Evolutionary conservation across 2,888 invertebrate species (phyloP), one percentile per base, ranked within the genome.

Genomic region (Drosophila maculinotata): DNA sequence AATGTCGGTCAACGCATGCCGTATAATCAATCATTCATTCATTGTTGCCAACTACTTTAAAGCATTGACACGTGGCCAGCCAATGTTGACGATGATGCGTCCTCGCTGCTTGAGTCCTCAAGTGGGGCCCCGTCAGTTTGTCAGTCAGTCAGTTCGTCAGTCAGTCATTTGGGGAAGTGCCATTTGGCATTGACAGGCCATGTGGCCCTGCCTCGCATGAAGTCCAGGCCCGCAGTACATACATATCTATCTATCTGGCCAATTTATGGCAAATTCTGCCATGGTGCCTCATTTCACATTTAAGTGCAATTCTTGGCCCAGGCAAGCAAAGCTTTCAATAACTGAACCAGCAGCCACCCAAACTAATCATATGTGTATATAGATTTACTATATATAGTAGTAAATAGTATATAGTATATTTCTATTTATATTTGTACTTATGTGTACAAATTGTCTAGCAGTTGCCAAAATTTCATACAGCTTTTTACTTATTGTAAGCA

Each of bases 1-100:
- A 33, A 52, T 57, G 41, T 44, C 31, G 57, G 56, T 31, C 45
- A 53, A 36, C 30, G 35, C 30, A 28, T 33, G 51, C 8, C 41
- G 12, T 38, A 54, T 79, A 83, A 86, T 80, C 87, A 80, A 87
- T 80, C 79, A 83, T 80, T 79, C 66, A 79, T 71, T 78, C 66
- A 84, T 78, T 73, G 69, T 72, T 73, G 63, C 59, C 66, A 69
- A 65, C 59, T 65, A 56, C 62, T 78, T 78, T 78, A 81, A 81
- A 67, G 67, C 79, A 68, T 54, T 72, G 73, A 73, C 69, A 77
- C 47, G 63, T 54, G 67, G 53, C 57, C 41, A 15, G 39, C 35
- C 38, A 17, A 57, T 38, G 54, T 51, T 49, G 51, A 44, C 44
- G 45, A 45, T 41, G 28, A 41, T 45, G 31, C 52, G 38, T 33